Conservation (phyloP, 2,888 invertebrate genomes). For the Scelioninae gen. 2 region DNA sequence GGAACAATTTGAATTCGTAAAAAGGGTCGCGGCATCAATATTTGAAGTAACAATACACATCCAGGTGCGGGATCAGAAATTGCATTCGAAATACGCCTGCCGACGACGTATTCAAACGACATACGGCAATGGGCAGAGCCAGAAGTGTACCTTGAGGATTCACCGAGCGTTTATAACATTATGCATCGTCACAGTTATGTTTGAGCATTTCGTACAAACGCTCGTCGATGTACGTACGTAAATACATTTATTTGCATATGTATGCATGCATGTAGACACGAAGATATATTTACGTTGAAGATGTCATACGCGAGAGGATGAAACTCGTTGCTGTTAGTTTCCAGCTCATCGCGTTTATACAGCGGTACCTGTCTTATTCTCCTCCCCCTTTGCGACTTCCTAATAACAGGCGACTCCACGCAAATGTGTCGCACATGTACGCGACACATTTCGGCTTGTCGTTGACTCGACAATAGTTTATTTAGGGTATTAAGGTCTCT, state of each 20-base stretch:
- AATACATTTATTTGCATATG: constrained; percentile 32
- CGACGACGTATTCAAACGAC: constrained; percentile 41
- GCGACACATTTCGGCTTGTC: constrained; percentile 32
- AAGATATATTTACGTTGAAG: constrained; percentile 38
- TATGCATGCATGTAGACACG: constrained; percentile 25
- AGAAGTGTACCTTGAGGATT: constrained; percentile 42
- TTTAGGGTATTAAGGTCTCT: constrained; percentile 26
- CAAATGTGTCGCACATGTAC: constrained; percentile 29
- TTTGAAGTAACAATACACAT: constrained; percentile 46
- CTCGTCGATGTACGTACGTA: constrained; percentile 9
- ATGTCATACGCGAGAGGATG: constrained; percentile 42
- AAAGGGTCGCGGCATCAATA: constrained; percentile 30
- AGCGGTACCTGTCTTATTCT: constrained; percentile 27
- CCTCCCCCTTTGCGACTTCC: constrained; percentile 14
- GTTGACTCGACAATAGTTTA: constrained; percentile 41
- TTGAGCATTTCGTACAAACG: constrained; percentile 38
- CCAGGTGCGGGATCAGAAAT: constrained; percentile 46
- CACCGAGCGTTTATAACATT: constrained; percentile 49
- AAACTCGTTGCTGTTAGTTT: constrained; percentile 36
- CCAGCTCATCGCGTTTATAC: constrained; percentile 33
- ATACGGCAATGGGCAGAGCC: constrained; percentile 30
- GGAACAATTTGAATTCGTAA: constrained; percentile 26
- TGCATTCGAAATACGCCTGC: constrained; percentile 37
- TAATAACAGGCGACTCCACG: constrained; percentile 28
- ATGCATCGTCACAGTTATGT: constrained; percentile 46